These are phyloP conservation scores for Stomatorhinus ivindoensis DNA, from an alignment of 2,113 vertebrate genomes.

Conservation along the genomic window DNA sequence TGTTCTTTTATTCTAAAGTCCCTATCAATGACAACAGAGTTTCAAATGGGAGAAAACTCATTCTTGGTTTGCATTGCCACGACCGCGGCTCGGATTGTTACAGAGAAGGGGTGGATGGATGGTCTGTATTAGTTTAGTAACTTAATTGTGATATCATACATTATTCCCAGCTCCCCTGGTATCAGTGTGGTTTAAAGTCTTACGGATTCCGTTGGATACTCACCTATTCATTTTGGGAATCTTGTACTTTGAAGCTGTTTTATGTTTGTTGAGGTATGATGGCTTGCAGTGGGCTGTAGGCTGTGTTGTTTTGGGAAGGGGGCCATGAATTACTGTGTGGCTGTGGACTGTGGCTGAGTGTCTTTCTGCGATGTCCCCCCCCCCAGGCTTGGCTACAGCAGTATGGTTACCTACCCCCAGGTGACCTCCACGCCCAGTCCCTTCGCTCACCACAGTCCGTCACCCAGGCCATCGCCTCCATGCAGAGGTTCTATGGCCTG, in stretches of 20 bases:
- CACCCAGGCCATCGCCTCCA: constrained; percentile 65
- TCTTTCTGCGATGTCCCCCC: constrained; percentile 12
- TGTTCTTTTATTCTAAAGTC: not conserved
- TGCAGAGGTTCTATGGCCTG: constrained; percentile 84
- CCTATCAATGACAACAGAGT: not conserved
- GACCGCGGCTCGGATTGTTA: not conserved
- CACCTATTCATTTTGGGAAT: not conserved
- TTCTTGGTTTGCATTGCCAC: not conserved
- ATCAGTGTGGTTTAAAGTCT: not conserved
- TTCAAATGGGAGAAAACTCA: not conserved
- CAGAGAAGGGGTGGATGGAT: not conserved
- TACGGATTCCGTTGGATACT: not conserved
- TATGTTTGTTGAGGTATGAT: not conserved
- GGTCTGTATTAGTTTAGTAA: not conserved
- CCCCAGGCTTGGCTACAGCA: constrained; percentile 80
- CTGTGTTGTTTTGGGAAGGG: not conserved
- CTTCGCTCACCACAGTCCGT: constrained; percentile 76
- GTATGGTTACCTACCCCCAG: constrained; percentile 84
- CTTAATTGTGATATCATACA: not conserved
- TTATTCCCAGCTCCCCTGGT: not conserved
- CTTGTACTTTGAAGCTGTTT: not conserved
- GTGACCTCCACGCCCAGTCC: constrained; percentile 75
- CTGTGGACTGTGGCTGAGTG: not conserved
- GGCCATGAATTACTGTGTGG: not conserved
- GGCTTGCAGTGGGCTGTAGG: not conserved